phyloP scores from a whole-genome alignment of 2,797 vertebrate species.

The Acipenser ruthenus region DNA sequence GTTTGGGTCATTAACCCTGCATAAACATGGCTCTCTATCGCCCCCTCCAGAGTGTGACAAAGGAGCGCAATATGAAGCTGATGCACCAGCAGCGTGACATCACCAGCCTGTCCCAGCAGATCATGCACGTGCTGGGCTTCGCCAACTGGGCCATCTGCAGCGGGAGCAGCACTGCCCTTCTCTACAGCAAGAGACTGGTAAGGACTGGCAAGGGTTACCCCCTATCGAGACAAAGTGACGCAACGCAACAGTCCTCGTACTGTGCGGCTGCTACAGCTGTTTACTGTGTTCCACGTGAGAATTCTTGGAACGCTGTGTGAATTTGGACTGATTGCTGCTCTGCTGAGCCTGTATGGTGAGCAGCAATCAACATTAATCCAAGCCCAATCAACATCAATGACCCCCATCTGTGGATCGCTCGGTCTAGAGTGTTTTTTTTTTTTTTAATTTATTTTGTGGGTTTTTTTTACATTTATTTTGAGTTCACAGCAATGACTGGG shows the following conservation, averaged over 20 bases:
- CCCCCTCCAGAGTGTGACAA: slow-evolving; percentile 76
- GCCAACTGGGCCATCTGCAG: slow-evolving; percentile 91
- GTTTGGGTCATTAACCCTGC: neutral
- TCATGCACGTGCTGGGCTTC: slow-evolving; percentile 92
- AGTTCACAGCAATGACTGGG: neutral
- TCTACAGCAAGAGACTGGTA: slow-evolving; percentile 96
- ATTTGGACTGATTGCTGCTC: too few species aligned
- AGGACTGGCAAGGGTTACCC: slow-evolving; percentile 24
- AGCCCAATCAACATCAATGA: too few species aligned
- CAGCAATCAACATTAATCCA: too few species aligned
- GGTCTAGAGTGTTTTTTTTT: too few species aligned
- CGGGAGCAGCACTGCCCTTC: slow-evolving; percentile 90
- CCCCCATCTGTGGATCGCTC: too few species aligned
- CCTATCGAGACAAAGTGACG: too few species aligned
- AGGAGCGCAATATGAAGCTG: slow-evolving; percentile 87
- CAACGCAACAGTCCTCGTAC: neutral
- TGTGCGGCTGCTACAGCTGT: too few species aligned
- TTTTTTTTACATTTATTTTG: neutral
- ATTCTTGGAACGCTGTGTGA: too few species aligned
- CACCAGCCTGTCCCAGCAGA: slow-evolving; percentile 80
- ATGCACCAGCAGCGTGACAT: slow-evolving; percentile 88
- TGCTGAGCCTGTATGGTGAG: too few species aligned
- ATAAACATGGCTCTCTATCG: neutral
- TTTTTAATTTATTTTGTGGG: too few species aligned
- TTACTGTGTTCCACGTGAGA: too few species aligned